Conservation (phyloP, 2,113 vertebrate species). For the Halcyon malimbica region DNA sequence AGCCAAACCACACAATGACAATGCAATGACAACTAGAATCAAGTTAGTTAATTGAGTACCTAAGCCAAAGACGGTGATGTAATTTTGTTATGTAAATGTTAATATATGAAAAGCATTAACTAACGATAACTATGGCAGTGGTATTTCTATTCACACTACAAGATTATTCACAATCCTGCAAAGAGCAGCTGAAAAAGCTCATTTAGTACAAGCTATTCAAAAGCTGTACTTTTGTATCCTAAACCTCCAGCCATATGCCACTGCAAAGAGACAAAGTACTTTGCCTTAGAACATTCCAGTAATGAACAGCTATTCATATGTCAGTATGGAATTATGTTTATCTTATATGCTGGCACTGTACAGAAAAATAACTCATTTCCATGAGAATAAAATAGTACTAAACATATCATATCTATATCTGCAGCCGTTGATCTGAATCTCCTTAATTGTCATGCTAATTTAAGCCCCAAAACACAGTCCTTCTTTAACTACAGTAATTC, state of each 20-base stretch:
- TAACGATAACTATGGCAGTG: not conserved
- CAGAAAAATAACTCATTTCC: conserved; percentile 59
- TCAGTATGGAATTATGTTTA: conserved; percentile 48
- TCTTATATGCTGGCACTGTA: conserved; percentile 17
- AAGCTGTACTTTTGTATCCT: not conserved
- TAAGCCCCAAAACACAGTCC: conserved; percentile 10
- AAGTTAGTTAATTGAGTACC: not conserved
- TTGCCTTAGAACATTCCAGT: not conserved
- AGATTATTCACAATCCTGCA: conserved; percentile 28
- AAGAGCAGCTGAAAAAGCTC: conserved; percentile 43
- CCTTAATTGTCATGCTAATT: conserved; percentile 52
- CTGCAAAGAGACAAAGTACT: not conserved
- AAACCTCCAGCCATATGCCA: conserved; percentile 8
- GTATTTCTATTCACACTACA: not conserved
- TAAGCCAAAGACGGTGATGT: not conserved
- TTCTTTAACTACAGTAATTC: conserved; percentile 31
- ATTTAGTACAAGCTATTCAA: conserved; percentile 42
- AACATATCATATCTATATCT: conserved; percentile 47
- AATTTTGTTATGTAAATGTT: conserved; percentile 1
- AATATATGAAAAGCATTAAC: conserved; percentile 8
- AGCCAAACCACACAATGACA: not conserved
- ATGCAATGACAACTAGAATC: not conserved
- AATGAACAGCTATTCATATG: conserved; percentile 45
- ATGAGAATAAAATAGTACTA: conserved; percentile 50
- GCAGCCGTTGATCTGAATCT: conserved; percentile 55